phyloP scores from a whole-genome alignment of 1,140 invertebrate species.

The Drusus annulatus region DNA sequence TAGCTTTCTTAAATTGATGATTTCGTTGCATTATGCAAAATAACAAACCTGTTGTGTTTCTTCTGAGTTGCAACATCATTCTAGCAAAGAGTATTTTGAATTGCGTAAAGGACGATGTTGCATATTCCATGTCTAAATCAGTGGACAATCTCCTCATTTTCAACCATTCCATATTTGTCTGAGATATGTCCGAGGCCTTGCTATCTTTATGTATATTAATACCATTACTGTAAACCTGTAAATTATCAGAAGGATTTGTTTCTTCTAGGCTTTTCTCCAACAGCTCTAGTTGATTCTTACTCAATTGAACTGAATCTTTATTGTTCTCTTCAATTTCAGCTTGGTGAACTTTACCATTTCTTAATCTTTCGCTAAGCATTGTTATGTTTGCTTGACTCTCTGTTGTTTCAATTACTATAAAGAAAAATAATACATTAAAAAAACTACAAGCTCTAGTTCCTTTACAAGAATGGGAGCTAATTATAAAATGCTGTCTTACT shows the following conservation, averaged over 20 bases:
- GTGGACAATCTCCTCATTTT: slow-evolving; percentile 48
- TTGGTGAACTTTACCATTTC: slow-evolving; percentile 68
- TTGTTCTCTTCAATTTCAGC: slow-evolving; percentile 50
- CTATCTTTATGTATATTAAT: too few relatives aligned
- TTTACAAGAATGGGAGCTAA: too few relatives aligned
- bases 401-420: slow-evolving; percentile 71
- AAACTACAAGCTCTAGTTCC: too few relatives aligned
- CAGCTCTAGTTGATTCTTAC: slow-evolving; percentile 36
- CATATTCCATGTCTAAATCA: slow-evolving; percentile 57
- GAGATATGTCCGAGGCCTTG: slow-evolving; percentile 37
- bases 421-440: slow-evolving; percentile 3
- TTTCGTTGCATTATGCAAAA: neutral
- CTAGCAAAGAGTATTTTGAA: slow-evolving; percentile 62
- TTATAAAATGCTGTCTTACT: slow-evolving; percentile 67
- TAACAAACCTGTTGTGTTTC: slow-evolving; percentile 61
- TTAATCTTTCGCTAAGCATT: slow-evolving; percentile 63
- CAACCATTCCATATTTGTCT: slow-evolving; percentile 53
- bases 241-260: slow-evolving; percentile 60
- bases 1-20: too few relatives aligned
- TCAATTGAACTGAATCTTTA: slow-evolving; percentile 7
- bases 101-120: slow-evolving; percentile 62
- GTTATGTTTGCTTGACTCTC: slow-evolving; percentile 66
- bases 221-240: too few relatives aligned
- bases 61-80: slow-evolving; percentile 63
- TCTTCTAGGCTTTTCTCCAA: slow-evolving; percentile 61